Evolutionary conservation across 1,140 invertebrate genomes (phyloP).

Genomic region (Galendromus occidentalis): DNA sequence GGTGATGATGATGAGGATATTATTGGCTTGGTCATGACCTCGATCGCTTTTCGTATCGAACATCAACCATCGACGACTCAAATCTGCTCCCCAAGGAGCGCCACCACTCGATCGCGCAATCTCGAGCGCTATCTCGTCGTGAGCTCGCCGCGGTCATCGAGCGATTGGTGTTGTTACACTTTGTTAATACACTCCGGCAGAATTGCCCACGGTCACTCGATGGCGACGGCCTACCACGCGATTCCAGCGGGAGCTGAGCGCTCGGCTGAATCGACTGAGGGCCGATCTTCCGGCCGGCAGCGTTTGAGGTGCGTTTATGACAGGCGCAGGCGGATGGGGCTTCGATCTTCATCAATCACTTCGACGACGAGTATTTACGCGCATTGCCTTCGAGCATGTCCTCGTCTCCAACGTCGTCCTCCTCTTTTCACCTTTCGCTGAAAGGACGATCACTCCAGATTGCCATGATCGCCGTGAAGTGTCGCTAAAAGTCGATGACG

Average conservation of each 20-base stretch:
- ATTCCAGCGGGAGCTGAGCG: conserved; percentile 19
- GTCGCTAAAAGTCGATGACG: too few species aligned
- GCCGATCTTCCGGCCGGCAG: conserved; percentile 23
- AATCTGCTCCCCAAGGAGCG: not conserved
- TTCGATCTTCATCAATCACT: conserved; percentile 21
- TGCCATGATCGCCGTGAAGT: too few species aligned
- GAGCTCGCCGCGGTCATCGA: conserved; percentile 22
- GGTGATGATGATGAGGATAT: too few species aligned
- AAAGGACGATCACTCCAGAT: too few species aligned
- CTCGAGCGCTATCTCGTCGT: conserved; percentile 20
- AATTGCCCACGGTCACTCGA: conserved; percentile 26
- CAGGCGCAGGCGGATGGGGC: conserved; percentile 25
- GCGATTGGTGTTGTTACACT: conserved; percentile 25
- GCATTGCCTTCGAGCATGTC: not conserved
- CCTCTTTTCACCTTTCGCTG: too few species aligned
- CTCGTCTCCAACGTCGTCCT: not conserved
- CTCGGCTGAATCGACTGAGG: not conserved
- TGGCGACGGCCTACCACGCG: conserved; percentile 25
- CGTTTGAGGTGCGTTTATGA: conserved; percentile 27
- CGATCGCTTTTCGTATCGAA: not conserved
- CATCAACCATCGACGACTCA: not conserved
- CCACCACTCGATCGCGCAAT: not conserved
- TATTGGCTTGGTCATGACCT: not conserved
- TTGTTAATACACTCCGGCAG: conserved; percentile 26
- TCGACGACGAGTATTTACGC: not conserved